phyloP scores from a whole-genome alignment of 2,113 vertebrate species.

The Pseudonaja textilis region DNA sequence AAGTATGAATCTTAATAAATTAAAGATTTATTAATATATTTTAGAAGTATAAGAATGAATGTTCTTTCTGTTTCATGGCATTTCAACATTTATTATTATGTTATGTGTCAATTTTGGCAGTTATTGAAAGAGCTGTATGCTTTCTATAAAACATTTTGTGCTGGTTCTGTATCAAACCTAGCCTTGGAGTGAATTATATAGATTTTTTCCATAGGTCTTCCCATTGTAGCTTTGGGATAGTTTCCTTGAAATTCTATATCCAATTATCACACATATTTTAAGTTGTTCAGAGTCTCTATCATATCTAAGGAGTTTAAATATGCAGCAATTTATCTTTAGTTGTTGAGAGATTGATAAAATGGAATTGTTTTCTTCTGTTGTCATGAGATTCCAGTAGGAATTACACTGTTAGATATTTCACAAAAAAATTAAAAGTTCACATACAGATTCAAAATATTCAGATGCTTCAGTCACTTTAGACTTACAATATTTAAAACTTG shows the following conservation, averaged over 20 bases:
- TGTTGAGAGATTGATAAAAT: neutral
- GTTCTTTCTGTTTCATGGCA: neutral
- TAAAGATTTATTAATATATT: neutral
- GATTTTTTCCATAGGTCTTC: neutral
- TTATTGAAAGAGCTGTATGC: neutral
- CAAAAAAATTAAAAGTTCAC: neutral
- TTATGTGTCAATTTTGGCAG: neutral
- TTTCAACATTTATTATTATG: neutral
- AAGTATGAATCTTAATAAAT: neutral
- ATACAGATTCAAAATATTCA: neutral
- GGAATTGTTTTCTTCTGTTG: neutral
- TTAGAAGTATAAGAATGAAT: neutral
- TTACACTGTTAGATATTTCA: slow-evolving; percentile 6
- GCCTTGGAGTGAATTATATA: neutral
- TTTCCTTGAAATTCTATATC: neutral
- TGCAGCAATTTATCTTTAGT: neutral
- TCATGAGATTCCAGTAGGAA: neutral
- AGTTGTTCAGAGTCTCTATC: neutral
- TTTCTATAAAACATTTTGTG: neutral
- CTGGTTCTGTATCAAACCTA: neutral
- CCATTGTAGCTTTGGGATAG: neutral
- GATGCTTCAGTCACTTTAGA: slow-evolving; percentile 1
- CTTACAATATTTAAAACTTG: neutral
- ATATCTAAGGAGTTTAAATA: neutral
- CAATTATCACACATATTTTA: neutral